These are phyloP conservation scores for Hermetia illucens DNA, from an alignment of 1,140 invertebrate genomes.

Conservation along the genomic window DNA sequence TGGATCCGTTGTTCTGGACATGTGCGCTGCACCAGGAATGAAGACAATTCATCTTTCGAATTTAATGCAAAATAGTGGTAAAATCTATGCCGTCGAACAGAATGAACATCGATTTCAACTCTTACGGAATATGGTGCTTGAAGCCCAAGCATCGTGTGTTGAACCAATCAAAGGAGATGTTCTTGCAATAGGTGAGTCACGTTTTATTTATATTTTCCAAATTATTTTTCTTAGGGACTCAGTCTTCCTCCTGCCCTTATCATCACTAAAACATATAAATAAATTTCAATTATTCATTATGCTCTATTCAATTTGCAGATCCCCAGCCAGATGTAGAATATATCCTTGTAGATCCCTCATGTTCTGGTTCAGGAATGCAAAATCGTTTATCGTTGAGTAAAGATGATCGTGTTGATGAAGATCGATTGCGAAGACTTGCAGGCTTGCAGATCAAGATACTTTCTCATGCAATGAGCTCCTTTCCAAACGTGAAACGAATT, in stretches of 20 bases:
- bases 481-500: slow-evolving; percentile 69
- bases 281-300: not conserved
- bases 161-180: slow-evolving; percentile 55
- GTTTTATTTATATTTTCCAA: too few relatives aligned
- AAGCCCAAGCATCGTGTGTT: slow-evolving; percentile 49
- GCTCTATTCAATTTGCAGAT: slow-evolving; percentile 9
- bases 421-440: slow-evolving; percentile 51
- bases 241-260: too few relatives aligned
- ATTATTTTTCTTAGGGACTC: too few relatives aligned
- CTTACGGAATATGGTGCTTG: slow-evolving; percentile 45
- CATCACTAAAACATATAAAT: too few relatives aligned
- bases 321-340: slow-evolving; percentile 65
- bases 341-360: slow-evolving; percentile 89
- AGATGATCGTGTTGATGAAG: slow-evolving; percentile 23
- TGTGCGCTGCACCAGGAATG: slow-evolving; percentile 94
- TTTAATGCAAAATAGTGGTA: slow-evolving; percentile 61
- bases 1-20: slow-evolving; percentile 64
- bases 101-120: slow-evolving; percentile 48
- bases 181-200: slow-evolving; percentile 41
- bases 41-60: slow-evolving; percentile 84
- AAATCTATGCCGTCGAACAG: slow-evolving; percentile 71
- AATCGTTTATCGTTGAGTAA: slow-evolving; percentile 33
- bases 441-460: slow-evolving; percentile 76
- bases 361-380: slow-evolving; percentile 79
- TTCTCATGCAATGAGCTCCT: slow-evolving; percentile 65